A percentile compares a stretch with the other conserved stretches of the same genome.
These are phyloP conservation scores for Gadopsis bispinosus DNA, from an alignment of 2,797 vertebrate species.

Conservation along the genomic window DNA sequence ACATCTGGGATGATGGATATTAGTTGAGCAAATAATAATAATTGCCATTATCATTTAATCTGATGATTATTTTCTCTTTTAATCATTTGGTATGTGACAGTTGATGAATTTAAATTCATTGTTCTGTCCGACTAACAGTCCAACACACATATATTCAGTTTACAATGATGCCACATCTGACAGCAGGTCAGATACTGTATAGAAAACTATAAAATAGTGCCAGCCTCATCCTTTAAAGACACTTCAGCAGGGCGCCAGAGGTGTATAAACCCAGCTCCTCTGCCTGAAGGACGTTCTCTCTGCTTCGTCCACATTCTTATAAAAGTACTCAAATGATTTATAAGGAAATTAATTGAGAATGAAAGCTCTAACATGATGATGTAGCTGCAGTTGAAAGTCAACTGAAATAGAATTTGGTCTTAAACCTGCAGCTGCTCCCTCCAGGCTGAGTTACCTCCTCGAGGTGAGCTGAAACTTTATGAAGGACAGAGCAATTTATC, in stretches of 20 bases:
- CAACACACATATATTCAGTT: too few relatives aligned
- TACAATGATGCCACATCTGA: not conserved
- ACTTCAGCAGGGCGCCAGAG: not conserved
- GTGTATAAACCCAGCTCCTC: not conserved
- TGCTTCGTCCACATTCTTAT: constrained; percentile 20
- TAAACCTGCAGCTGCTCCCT: constrained; percentile 41
- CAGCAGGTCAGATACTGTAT: not conserved
- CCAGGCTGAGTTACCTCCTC: constrained; percentile 5
- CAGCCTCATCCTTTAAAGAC: not conserved
- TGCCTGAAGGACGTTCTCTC: constrained; percentile 30
- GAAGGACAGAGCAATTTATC: constrained; percentile 52
- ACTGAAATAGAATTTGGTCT: constrained; percentile 55
- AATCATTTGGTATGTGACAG: too few relatives aligned
- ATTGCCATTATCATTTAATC: too few relatives aligned
- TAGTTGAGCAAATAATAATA: too few relatives aligned
- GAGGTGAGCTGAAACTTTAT: constrained; percentile 28
- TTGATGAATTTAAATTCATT: too few relatives aligned
- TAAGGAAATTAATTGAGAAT: constrained; percentile 52
- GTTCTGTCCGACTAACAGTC: too few relatives aligned
- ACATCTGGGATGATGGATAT: not conserved
- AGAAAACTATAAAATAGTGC: not conserved
- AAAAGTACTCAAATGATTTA: constrained; percentile 56
- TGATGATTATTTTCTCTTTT: too few relatives aligned
- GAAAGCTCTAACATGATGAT: constrained; percentile 46
- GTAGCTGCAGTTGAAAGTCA: constrained; percentile 51